These are phyloP conservation scores for Alviniconcha marisindica DNA, from an alignment of 1,140 invertebrate genomes.

Conservation along the genomic window DNA sequence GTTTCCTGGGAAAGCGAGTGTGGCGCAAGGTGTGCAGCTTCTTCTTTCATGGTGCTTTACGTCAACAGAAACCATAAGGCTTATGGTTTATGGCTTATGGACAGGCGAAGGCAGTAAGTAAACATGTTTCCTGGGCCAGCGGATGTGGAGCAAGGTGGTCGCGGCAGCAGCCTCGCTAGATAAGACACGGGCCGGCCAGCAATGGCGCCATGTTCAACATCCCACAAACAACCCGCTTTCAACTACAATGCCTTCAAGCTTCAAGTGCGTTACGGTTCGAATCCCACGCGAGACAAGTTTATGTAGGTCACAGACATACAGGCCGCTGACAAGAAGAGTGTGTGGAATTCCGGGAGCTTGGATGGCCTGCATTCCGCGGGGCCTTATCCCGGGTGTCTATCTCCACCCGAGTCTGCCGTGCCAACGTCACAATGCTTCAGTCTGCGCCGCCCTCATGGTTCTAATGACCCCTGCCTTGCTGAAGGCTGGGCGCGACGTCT, in stretches of 20 bases:
- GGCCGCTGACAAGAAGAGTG: not conserved
- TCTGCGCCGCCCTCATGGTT: not conserved
- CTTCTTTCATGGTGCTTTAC: no score
- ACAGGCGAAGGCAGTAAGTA: no score
- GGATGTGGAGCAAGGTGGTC: no score
- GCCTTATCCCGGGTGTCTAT: slow-evolving; percentile 8
- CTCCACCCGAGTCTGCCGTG: not conserved
- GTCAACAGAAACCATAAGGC: no score
- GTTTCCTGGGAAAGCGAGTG: no score
- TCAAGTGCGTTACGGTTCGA: slow-evolving; percentile 12
- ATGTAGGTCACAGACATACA: slow-evolving; percentile 28
- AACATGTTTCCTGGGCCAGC: no score
- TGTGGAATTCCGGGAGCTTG: not conserved
- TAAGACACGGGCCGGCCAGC: not conserved
- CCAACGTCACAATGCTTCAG: slow-evolving; percentile 1
- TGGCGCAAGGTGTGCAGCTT: no score
- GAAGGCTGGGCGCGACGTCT: no score
- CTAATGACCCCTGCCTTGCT: not conserved
- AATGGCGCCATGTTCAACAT: not conserved
- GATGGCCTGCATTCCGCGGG: not conserved
- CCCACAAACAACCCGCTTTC: not conserved
- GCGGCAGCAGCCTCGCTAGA: no score
- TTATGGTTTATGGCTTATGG: no score
- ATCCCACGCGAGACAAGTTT: slow-evolving; percentile 21
- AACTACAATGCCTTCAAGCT: not conserved